Evolutionary conservation across 2,797 vertebrate species (phyloP), one percentile per base, ranked within the genome.

Genomic region (Tolypeutes matacus): DNA sequence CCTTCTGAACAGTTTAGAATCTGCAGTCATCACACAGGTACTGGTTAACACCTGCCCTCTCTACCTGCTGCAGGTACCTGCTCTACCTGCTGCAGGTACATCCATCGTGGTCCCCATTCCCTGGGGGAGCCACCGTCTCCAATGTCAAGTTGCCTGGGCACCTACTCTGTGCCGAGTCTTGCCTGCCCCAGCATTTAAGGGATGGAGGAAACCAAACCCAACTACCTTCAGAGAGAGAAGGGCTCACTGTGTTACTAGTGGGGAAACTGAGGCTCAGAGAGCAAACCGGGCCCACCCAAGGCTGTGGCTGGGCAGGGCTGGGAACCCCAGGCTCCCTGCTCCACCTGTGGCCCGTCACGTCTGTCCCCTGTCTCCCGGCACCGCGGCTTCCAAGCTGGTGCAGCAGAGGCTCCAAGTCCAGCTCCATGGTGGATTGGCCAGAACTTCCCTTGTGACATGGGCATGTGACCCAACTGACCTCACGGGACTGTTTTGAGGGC

Each of bases 11-110:
- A 17, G 0, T 7, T 73, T 2, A 11, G 80, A 25, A n/a, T 21
- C 86, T 2, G 65, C 51, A 27, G 64, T 23, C 3, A 7, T 31
- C 1, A 0, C 3, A 7, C 20, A 5, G 34, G 51, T 5, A 6
- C 64, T 17, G 20, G 67, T 15, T n/a, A 5, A 4, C 86, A 91
- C 92, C 96, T 81, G 92, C 84, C 34, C 34, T 0, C 15, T 31
- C 60, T 5, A 29, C 69, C 51, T 2, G 20, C 0, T 0, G 21
- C 5, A 23, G 0, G 5, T 20, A n/a, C 84, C n/a, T 34, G 0
- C 15, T 31, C 60, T 5, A 29, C 69, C 53, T 2, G 20, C 0
- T 0, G 5, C 64, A 21, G 64, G 3, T 13, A 15, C 0, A 7
- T 15, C 65, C 21, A 8, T 18, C n/a, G 7, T 9, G 15, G 7